Evolutionary conservation across 2,888 invertebrate species (phyloP).

Genomic region (Theodoxus fluviatilis): DNA sequence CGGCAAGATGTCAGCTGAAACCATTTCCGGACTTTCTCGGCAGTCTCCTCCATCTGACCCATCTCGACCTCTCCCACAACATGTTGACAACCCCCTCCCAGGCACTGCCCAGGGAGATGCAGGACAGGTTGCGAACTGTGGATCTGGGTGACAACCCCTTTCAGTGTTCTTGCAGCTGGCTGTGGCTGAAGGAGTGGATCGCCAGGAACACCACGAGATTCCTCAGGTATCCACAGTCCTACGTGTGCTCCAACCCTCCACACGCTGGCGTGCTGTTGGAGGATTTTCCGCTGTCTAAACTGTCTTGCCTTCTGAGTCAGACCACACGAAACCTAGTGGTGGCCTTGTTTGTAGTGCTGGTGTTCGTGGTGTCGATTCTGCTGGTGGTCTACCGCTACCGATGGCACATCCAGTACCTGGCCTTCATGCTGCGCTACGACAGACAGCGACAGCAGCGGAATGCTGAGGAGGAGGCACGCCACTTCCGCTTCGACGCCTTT

Average conservation of each 20-base stretch:
- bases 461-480: neutral
- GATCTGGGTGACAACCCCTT: constrained; percentile 71
- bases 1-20: too few relatives aligned
- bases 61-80: too few relatives aligned
- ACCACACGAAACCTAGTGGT: neutral
- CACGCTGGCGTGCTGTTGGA: neutral
- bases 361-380: constrained; percentile 26
- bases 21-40: too few relatives aligned
- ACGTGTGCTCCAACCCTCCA: constrained; percentile 15
- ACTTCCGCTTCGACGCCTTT: constrained; percentile 73
- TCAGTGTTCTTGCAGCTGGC: constrained; percentile 71
- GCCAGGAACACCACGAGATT: neutral
- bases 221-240: neutral
- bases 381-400: constrained; percentile 68
- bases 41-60: too few relatives aligned
- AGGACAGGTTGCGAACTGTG: constrained; percentile 59
- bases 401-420: constrained; percentile 70
- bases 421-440: constrained; percentile 45
- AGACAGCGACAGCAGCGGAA: constrained; percentile 20
- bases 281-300: constrained; percentile 11
- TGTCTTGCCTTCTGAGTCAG: constrained; percentile 15
- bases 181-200: constrained; percentile 36
- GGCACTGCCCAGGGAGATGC: too few relatives aligned
- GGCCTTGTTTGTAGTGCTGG: constrained; percentile 25
- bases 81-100: too few relatives aligned